Evolutionary conservation across 2,797 vertebrate species (phyloP), one percentile per base, ranked within the genome.

Genomic region (Microctenopoma lineatum): DNA sequence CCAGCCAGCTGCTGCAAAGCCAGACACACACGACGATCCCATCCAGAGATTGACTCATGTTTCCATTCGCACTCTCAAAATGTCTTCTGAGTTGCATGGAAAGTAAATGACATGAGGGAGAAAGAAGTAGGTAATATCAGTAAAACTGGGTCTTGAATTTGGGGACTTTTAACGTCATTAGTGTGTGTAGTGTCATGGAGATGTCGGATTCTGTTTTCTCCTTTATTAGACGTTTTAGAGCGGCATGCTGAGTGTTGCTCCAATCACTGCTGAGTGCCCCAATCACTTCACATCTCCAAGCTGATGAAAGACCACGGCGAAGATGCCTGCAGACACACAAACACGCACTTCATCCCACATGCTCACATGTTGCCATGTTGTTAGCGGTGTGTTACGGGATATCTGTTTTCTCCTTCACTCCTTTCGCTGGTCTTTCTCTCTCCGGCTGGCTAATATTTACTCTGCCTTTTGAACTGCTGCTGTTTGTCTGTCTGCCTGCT

Each of bases 271-370:
- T 2, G 63, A 91, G 82, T 76, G 74, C 48, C 59, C 50, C 81
- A 92, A 89, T 90, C 89, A 89, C 79, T 84, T 84, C 78, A 84
- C 72, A 77, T 80, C 71, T 75, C 50, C 34, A 79, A 70, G 73
- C 80, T 89, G 82, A 88, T 85, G 79, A 83, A 81, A 80, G 25
- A 65, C 70, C 68, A 63, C 4, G 34, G 39, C 59, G 51, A 68
- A 70, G 70, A 68, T 9, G 21, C 71, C 61, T 13, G 5, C 21
- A 48, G 42, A 71, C 66, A 68, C 54, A 70, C 58, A 75, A 67
- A 76, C 55, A 65, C 51, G 45, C 71, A 41, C 63, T 34, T 56
- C 59, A 64, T 70, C 57, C 60, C 36, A 21, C 46, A 52, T 52
- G 39, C 53, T 56, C 47, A 39, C 21, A 4, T 61, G 59, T 65